These are phyloP conservation scores for Falco punctatus DNA, from an alignment of 2,113 vertebrate species.

Conservation along the genomic window DNA sequence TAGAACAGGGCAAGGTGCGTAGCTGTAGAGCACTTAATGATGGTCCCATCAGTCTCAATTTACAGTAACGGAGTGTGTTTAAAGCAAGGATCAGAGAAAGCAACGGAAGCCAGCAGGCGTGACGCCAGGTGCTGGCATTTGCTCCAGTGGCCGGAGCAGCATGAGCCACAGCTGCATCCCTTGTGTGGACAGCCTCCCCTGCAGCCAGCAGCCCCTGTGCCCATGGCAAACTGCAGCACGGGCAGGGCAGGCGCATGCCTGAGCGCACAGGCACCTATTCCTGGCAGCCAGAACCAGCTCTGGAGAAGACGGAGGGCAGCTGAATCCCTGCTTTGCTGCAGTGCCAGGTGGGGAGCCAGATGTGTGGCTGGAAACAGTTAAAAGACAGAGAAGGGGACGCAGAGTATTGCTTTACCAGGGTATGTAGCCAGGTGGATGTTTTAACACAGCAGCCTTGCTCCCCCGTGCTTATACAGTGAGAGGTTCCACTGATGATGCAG, in stretches of 20 bases:
- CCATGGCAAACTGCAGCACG: neutral
- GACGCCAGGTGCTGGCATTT: neutral
- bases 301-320: neutral
- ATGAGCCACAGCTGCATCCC: neutral
- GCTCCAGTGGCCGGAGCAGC: neutral
- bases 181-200: neutral
- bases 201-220: neutral
- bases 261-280: neutral
- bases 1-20: neutral
- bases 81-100: neutral
- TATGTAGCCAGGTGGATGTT: neutral
- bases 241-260: neutral
- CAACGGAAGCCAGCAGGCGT: neutral
- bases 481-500: too few relatives aligned
- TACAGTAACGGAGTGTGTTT: neutral
- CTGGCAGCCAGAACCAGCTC: neutral
- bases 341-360: neutral
- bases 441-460: neutral
- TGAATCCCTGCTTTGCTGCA: neutral
- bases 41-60: neutral
- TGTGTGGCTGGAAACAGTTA: neutral
- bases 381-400: neutral
- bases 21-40: neutral
- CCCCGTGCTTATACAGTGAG: accelerated
- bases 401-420: neutral